Base-by-base conservation (phyloP, 2,797 vertebrate species). In the Rhinogobio ventralis region DNA sequence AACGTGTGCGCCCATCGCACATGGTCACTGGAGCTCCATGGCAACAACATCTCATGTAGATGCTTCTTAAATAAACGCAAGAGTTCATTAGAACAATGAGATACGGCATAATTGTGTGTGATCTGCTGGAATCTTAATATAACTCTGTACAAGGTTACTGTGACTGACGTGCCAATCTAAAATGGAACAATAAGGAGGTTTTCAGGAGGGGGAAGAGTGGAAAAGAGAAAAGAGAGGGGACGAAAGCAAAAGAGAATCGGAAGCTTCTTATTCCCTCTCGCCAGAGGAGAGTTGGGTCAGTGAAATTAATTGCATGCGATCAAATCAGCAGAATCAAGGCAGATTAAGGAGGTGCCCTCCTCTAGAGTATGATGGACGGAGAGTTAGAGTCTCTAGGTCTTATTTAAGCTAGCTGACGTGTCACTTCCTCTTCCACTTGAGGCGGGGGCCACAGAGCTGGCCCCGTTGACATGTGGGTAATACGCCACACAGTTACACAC, bases 261-360 rank as follows among this genome's bases (percentile, higher is more conserved):
- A 64, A 84, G 73, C 74, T 74, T 85, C 81, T 85, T 88, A 86
- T 88, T 82, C 85, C 86, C 60, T 77, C 71, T 86, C 39, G 68
- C 79, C 78, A 83, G 86, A 92, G 90, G 75, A 82, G 85, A 89
- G 86, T 23, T 77, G 72, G 84, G 88, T 92, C 90, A 91, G 90
- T 93, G 93, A 94, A 93, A 95, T 94, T 91, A 94, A 95, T 95
- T 94, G 92, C 92, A 93, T 93, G 92, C 91, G 94, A 95, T 93
- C 93, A 95, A 94, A 95, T 95, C 93, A 95, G 91, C 91, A 91
- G 90, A 94, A 92, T 91, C 92, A 89, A 90, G 62, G 17, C 71
- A 76, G 73, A 76, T 68, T 68, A 68, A 68, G 66, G 66, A 39
- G 66, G 66, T 68, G 74, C 62, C 62, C 28, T 64, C 62, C 28